Base-by-base conservation (phyloP, 2,888 invertebrate genomes). In the Alloplasta piceator region DNA sequence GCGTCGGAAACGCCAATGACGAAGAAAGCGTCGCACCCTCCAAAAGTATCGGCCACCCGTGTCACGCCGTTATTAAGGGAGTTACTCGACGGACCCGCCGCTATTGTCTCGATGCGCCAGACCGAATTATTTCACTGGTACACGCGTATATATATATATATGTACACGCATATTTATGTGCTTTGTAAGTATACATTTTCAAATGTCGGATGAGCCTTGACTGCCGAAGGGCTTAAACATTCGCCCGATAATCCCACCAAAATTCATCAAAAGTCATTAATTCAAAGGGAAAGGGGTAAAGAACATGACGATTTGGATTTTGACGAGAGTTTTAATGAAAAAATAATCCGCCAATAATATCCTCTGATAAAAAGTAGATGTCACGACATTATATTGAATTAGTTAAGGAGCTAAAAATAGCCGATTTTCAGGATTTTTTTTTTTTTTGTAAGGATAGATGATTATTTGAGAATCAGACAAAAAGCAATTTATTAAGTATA, bases 111-210 rank as follows among this genome's bases (percentile, higher is more conserved):
- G 16, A 26, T n/a, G 16, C 39, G n/a, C 46, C 39, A 56, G 66
- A 66, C 46, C 55, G 36, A 50, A 43, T 41, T 10, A 16, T 58
- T 58, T 41, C 74, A 38, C 74, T 58, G 74, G 64, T 73, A 70
- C 58, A 39, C n/a, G 9, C 7, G 12, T 43, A 12, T 70, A 58
- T 38, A 58, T 58, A 36, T 26, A 14, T 41, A 56, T 12, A 46
- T 9, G 48, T 46, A 26, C 41, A 38, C 43, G 43, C 6, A 43
- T 43, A 43, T 43, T 10, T 10, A 43, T 43, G 43, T 26, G 26
- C 26, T 26, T 26, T 3, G 26, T 2, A 26, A 26, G 26, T 26
- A 26, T 26, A 26, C 5, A n/a, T 0, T 5, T 38, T 36, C 6
- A 10, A 66, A 14, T 10, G 52, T 52, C 52, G 39, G 39, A 52